Conservation (phyloP, 2,113 vertebrate species). For the Lophochroa leadbeateri region DNA sequence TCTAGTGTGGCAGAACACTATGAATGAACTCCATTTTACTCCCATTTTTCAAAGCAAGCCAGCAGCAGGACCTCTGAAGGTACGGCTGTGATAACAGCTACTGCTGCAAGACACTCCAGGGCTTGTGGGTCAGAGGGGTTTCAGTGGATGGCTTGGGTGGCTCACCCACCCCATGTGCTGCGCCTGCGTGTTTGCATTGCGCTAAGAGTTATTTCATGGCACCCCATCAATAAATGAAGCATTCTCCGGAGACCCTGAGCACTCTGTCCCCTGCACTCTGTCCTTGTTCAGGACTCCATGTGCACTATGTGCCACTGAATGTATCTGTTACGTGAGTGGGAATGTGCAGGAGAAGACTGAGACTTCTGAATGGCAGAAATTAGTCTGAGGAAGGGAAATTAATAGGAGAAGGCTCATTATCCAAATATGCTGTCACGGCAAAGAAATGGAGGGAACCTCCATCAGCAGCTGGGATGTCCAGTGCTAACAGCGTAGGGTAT, state of each 20-base stretch:
- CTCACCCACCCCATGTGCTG: no score
- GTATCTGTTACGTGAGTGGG: fast-evolving
- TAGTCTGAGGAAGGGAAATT: neutral
- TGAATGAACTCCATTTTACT: neutral
- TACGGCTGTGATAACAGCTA: neutral
- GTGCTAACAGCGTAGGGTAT: fast-evolving
- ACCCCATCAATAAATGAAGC: neutral
- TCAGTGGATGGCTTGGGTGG: neutral
- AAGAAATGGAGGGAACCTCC: neutral
- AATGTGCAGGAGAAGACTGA: neutral
- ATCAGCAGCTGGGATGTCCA: fast-evolving
- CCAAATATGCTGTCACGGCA: neutral
- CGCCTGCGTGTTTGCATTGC: fast-evolving
- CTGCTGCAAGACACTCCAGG: neutral
- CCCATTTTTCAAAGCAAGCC: neutral
- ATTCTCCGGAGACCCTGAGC: neutral
- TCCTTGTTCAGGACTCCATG: fast-evolving
- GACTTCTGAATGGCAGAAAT: neutral
- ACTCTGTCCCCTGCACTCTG: neutral
- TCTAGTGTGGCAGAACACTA: neutral
- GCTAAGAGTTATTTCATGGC: neutral
- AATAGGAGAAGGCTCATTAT: neutral
- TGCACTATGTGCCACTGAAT: neutral
- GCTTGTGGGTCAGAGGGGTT: neutral
- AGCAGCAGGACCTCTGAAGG: neutral